Base-by-base conservation (phyloP, 2,113 vertebrate species). In the human region DNA sequence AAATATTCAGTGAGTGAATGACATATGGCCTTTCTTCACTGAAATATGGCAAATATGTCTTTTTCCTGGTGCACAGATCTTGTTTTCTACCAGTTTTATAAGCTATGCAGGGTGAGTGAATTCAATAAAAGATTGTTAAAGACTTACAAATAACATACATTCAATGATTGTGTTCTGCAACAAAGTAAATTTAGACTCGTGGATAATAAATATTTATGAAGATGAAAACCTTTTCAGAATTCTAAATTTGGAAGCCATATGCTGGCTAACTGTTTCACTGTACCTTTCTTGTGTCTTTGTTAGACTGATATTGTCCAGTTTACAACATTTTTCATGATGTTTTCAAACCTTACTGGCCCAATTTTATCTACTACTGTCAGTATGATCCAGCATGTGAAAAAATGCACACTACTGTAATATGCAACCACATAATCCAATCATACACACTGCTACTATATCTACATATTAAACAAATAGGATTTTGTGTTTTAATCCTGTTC, bases 121-220 rank as follows among this genome's bases (percentile, higher is more conserved):
- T 96, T 98, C 43, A 93, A 96, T 83, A 94, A 93, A 86, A 66
- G 85, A 82, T 68, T 59, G 72, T 59, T 95, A 86, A 89, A 94
- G 66, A 89, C 94, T 98, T 97, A 97, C 97, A 97, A 93, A 97
- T 97, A 64, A 93, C 66, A 92, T 43, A 88, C 2, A 92, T 59
- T 80, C 90, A 70, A 45, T 52, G 95, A 97, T 96, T 96, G 78
- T 86, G 43, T 97, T 98, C 73, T 94, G 55, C 52, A 97, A 92
- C 83, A 97, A 97, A 96, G 84, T 96, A 96, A 93, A 96, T 93
- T 66, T 97, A 89, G n/a, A 73, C 13, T 89, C 30, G 11, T 84
- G 22, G 48, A 81, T 95, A 92, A 97, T 94, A 97, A 96, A 98
- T 98, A 98, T 96, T 97, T 96, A 98, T 97, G 73, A 97, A 96